Evolutionary conservation across 2,113 vertebrate species (phyloP).

Genomic region (Sinocyclocheilus grahami): DNA sequence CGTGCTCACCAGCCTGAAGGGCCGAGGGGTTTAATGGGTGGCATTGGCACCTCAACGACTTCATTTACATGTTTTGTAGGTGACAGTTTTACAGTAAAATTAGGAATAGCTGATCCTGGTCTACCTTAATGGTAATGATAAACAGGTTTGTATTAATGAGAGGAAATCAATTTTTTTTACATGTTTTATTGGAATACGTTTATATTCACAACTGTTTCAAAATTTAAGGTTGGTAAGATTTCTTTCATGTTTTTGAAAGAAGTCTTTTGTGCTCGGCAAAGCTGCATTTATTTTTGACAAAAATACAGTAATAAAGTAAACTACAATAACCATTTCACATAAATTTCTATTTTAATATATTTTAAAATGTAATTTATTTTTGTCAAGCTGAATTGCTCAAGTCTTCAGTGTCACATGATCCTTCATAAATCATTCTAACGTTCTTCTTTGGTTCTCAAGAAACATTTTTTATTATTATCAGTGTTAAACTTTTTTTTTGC

Average conservation of each 20-base stretch:
- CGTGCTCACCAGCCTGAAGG: not conserved
- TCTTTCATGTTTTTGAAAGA: not conserved
- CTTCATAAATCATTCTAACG: not conserved
- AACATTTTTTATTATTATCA: no score
- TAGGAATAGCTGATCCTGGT: conserved; percentile 8
- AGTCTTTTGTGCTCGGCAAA: not conserved
- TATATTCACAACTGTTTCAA: not conserved
- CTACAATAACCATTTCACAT: not conserved
- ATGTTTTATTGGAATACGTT: not conserved
- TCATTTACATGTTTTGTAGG: conserved; percentile 30
- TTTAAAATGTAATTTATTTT: no score
- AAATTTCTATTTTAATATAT: no score
- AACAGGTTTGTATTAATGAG: not conserved
- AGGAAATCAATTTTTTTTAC: not conserved
- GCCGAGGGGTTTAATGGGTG: conserved; percentile 25
- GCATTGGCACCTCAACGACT: not conserved
- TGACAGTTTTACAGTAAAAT: conserved; percentile 18
- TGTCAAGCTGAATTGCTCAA: not conserved
- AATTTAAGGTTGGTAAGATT: not conserved
- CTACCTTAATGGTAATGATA: not conserved
- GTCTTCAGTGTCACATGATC: not conserved
- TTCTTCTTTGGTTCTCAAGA: not conserved
- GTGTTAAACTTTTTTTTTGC: no score
- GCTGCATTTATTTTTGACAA: not conserved
- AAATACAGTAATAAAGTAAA: not conserved